Evolutionary conservation across 2,797 vertebrate species (phyloP).

Genomic region (Squalus acanthias): DNA sequence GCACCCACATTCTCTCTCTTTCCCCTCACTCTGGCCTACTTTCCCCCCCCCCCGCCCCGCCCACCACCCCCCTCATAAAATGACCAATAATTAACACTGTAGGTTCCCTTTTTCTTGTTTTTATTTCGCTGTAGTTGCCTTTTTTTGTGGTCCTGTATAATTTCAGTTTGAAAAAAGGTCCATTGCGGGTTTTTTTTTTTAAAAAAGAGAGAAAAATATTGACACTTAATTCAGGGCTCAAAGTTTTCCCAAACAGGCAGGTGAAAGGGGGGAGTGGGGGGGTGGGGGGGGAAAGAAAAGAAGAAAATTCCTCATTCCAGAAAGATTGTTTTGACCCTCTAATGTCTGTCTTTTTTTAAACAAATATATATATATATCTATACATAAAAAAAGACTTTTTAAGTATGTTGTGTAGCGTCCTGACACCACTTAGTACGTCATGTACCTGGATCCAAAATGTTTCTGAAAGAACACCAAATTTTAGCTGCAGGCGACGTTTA

Average conservation of each 20-base stretch:
- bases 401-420: conserved; percentile 29
- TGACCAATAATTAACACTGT: conserved; percentile 39
- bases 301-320: neutral
- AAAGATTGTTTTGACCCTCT: conserved; percentile 32
- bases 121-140: conserved; percentile 44
- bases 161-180: conserved; percentile 53
- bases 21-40: neutral
- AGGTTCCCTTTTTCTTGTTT: conserved; percentile 41
- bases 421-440: neutral
- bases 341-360: conserved; percentile 28
- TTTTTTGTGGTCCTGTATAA: conserved; percentile 52
- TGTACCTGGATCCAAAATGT: neutral
- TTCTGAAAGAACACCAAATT: neutral
- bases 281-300: conserved; percentile 39
- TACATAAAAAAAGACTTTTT: conserved; percentile 26
- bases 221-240: conserved; percentile 41
- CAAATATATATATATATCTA: conserved; percentile 26
- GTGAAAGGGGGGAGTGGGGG: neutral
- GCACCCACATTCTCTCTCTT: neutral
- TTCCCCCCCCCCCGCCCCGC: neutral
- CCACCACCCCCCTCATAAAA: conserved; percentile 14
- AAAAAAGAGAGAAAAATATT: conserved; percentile 54
- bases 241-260: conserved; percentile 43
- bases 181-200: conserved; percentile 60
- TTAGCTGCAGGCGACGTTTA: neutral